Evolutionary conservation across 2,113 vertebrate species (phyloP).

Genomic region (Chunga burmeisteri): DNA sequence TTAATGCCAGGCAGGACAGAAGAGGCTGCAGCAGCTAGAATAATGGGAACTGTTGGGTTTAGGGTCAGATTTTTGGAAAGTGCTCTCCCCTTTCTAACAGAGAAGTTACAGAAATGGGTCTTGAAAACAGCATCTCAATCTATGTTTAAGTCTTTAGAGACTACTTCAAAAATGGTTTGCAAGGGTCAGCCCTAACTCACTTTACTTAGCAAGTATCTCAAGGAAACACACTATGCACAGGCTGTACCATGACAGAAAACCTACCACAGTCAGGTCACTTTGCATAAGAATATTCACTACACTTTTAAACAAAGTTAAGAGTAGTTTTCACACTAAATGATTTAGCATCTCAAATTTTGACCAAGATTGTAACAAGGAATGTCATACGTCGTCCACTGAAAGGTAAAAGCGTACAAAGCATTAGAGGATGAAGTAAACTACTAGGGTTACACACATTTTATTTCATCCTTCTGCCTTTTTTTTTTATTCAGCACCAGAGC

Average conservation of each 20-base stretch:
- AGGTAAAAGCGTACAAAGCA: background rate
- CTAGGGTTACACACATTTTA: background rate
- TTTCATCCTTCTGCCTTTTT: background rate
- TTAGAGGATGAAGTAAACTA: background rate
- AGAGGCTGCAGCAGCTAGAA: background rate
- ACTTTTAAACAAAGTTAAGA: background rate
- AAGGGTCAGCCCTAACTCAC: background rate
- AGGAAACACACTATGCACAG: background rate
- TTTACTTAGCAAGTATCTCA: background rate
- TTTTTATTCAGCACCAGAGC: background rate
- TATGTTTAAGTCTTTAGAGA: conserved; percentile 6
- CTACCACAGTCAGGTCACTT: background rate
- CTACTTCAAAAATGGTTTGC: background rate
- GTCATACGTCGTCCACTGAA: background rate
- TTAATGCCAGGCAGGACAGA: background rate
- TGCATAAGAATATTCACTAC: background rate
- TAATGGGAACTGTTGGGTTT: background rate
- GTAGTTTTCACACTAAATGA: background rate
- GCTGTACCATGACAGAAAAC: background rate
- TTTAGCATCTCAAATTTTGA: background rate
- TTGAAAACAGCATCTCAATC: background rate
- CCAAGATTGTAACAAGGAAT: background rate
- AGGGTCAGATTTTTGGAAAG: background rate
- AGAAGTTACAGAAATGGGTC: background rate
- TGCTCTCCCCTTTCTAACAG: background rate